These are phyloP conservation scores for Aplysina aerophoba DNA, from an alignment of 37 sponge, comb jelly and placozoan genomes.

Conservation along the genomic window DNA sequence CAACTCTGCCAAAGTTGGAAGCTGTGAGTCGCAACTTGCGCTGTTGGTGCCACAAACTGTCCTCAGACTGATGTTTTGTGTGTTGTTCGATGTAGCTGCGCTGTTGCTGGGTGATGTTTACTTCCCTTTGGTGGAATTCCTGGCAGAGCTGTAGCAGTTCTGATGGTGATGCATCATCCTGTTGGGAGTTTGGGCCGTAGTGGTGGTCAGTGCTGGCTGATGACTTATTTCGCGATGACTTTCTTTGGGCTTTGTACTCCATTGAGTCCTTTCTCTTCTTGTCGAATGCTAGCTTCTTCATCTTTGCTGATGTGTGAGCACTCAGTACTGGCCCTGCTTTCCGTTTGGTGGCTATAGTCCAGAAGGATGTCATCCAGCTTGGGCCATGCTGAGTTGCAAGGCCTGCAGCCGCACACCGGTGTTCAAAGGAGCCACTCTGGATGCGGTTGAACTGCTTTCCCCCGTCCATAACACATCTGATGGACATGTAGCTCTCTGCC, in stretches of 20 bases:
- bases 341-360: neutral
- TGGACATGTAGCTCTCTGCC: slow-evolving; percentile 7
- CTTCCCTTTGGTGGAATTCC: slow-evolving; percentile 10
- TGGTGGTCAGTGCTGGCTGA: neutral
- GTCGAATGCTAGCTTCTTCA: neutral
- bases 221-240: neutral
- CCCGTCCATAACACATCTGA: neutral
- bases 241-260: neutral
- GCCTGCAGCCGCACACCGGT: neutral
- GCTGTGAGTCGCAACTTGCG: too few relatives aligned
- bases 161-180: neutral
- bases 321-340: neutral
- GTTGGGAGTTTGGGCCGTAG: slow-evolving; percentile 1
- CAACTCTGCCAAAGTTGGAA: too few relatives aligned
- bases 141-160: slow-evolving; percentile 2
- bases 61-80: too few relatives aligned
- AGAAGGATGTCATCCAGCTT: too few relatives aligned
- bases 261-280: neutral
- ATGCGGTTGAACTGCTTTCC: slow-evolving; percentile 1
- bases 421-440: neutral
- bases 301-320: slow-evolving; percentile 9
- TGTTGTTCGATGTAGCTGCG: slow-evolving; percentile 1
- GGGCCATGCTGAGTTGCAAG: neutral
- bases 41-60: too few relatives aligned
- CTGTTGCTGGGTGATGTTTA: neutral